phyloP scores from a whole-genome alignment of 2,797 vertebrate species.

The Scyliorhinus canicula region DNA sequence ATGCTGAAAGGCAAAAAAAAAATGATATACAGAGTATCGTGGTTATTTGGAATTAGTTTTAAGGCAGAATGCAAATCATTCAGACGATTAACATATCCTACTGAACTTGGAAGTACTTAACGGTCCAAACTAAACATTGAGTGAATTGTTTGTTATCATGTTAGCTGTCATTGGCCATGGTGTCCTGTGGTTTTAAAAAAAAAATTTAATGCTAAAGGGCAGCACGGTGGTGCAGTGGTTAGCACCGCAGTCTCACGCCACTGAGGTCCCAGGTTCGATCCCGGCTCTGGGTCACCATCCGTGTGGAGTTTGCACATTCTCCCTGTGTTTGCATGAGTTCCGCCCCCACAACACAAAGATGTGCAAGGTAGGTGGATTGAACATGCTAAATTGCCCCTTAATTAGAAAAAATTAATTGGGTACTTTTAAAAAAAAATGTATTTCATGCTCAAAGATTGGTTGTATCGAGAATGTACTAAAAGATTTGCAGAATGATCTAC shows the following conservation, averaged over 20 bases:
- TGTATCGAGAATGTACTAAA: not conserved
- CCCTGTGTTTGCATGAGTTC: too few species aligned
- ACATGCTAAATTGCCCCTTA: too few species aligned
- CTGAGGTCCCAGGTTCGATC: too few species aligned
- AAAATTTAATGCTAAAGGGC: too few species aligned
- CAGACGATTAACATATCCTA: not conserved
- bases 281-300: too few species aligned
- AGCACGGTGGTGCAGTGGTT: too few species aligned
- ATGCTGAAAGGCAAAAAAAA: not conserved
- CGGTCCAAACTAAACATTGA: not conserved
- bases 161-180: not conserved
- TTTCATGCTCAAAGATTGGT: not conserved
- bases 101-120: not conserved
- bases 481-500: not conserved
- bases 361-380: too few species aligned
- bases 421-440: too few species aligned
- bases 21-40: not conserved
- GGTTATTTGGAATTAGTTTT: not conserved
- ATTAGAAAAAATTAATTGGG: too few species aligned
- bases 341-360: too few species aligned
- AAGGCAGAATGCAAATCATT: not conserved
- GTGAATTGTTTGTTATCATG: not conserved
- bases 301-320: too few species aligned
- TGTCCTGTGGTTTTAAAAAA: not conserved
- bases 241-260: too few species aligned